Conservation (phyloP, 2,113 vertebrate genomes). For the Coregonus clupeaformis region DNA sequence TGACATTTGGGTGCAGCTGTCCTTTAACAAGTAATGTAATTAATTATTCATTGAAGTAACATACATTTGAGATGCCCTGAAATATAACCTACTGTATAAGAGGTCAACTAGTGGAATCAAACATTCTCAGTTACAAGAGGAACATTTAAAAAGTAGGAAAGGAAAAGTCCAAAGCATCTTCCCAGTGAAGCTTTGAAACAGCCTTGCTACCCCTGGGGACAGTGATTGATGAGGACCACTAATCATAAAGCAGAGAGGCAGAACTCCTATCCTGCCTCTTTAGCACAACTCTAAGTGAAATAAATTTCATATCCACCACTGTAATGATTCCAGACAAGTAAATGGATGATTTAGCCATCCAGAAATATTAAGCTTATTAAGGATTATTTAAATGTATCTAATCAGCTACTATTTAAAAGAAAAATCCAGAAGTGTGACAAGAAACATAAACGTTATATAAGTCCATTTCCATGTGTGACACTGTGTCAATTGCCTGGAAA, state of each 20-base stretch:
- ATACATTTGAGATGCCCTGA: too few species aligned
- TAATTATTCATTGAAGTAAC: too few species aligned
- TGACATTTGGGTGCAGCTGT: too few species aligned
- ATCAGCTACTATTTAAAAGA: too few species aligned
- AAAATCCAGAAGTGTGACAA: background rate
- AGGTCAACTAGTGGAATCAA: background rate
- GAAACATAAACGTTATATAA: background rate
- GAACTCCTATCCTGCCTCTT: too few species aligned
- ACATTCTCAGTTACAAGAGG: background rate
- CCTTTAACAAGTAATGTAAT: too few species aligned
- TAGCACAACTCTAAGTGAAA: too few species aligned
- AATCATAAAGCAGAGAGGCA: too few species aligned
- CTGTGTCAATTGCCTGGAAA: background rate
- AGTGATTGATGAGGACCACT: too few species aligned
- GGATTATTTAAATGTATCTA: background rate
- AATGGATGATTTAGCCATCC: background rate
- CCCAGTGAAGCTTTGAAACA: conserved; percentile 20
- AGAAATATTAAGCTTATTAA: background rate
- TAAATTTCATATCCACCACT: background rate
- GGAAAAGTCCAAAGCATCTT: conserved; percentile 1
- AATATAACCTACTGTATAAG: background rate
- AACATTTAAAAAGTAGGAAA: too few species aligned
- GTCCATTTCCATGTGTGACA: background rate
- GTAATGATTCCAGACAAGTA: background rate
- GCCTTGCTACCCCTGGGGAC: too few species aligned